These are phyloP conservation scores for Phymorhynchus buccinoides DNA, from an alignment of 1,140 invertebrate genomes.

Conservation along the genomic window DNA sequence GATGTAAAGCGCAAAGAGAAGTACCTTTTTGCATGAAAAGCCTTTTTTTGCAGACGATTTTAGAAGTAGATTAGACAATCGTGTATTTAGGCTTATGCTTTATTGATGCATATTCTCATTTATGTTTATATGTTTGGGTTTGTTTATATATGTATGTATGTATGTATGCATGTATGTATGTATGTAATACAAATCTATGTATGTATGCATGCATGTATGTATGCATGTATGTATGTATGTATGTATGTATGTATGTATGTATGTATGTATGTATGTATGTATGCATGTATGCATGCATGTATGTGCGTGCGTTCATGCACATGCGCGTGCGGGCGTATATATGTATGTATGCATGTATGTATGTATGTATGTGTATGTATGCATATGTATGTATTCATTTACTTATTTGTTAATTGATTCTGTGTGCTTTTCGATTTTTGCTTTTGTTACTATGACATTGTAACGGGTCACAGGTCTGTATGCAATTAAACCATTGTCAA, in stretches of 20 bases:
- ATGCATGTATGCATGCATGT: background rate
- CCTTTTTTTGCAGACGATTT: no score
- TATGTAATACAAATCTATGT: background rate
- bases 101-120: no score
- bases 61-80: no score
- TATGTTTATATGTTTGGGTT: background rate
- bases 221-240: constrained; percentile 8
- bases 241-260: background rate
- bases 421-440: no score
- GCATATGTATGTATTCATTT: no score
- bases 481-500: no score
- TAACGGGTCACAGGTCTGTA: no score
- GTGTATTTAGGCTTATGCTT: no score
- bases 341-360: background rate
- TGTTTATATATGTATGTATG: background rate
- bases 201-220: background rate
- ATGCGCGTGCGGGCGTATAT: background rate
- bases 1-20: no score
- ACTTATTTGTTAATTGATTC: no score
- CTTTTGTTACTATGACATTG: no score
- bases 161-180: background rate
- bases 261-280: background rate
- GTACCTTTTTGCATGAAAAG: no score
- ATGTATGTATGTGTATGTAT: background rate
- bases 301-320: background rate